Base-by-base conservation (phyloP, 2,113 vertebrate species). In the Leptobrachium ailaonicum region DNA sequence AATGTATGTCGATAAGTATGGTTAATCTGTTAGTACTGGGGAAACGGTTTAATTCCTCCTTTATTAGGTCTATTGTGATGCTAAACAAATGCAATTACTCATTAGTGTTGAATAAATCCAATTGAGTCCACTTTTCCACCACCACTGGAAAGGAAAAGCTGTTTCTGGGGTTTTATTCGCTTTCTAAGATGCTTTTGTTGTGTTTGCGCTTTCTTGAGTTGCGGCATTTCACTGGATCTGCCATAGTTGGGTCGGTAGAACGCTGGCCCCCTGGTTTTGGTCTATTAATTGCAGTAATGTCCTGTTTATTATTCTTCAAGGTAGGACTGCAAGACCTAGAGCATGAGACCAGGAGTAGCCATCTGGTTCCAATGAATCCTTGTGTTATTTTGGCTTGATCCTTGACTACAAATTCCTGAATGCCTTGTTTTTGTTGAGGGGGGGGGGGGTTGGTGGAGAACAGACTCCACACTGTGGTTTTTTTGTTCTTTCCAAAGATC, bases 361-460 rank as follows among this genome's bases (percentile, higher is more conserved):
- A 93, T 94, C 92, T 93, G 93, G 92, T 94, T 94, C 91, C 92
- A 94, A 94, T 94, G 92, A 94, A 92, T 93, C 91, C 90, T 90
- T 90, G 90, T 91, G 89, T 89, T 90, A 92, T 94, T 91, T 91
- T 94, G 92, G 92, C 91, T 90, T 69, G 91, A 92, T 90, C 87
- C 84, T 88, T 88, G 90, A 90, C 89, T 88, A 88, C 91, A 90
- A 91, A 94, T 94, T 94, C 93, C 92, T 93, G 88, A 78, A 87
- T 91, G 92, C 91, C 91, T 93, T 95, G 93, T 95, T 96, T 92
- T 95, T 90, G 94, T 95, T 94, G 96, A 95, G 94, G 95, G 89
- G 94, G 95, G 92, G 85, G 87, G 83, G 88, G 95, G 94, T 32
- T 32, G 95, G 89, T 94, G 95, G 93, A 85, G 86, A 82, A 88